These are phyloP conservation scores for Eilema caniola DNA, from an alignment of 2,888 invertebrate genomes.

Conservation along the genomic window DNA sequence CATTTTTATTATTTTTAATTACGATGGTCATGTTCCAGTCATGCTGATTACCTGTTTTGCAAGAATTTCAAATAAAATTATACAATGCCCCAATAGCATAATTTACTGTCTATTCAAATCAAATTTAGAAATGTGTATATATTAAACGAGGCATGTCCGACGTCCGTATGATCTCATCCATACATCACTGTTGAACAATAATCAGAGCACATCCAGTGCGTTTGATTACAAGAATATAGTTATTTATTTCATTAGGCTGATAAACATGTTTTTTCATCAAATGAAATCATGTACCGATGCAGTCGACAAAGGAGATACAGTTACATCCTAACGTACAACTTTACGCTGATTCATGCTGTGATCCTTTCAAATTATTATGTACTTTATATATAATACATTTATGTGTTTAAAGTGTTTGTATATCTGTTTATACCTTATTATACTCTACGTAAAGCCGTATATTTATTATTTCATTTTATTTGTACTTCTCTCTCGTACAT, in stretches of 20 bases:
- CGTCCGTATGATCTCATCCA: background rate
- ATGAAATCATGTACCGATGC: too few relatives aligned
- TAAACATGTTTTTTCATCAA: too few relatives aligned
- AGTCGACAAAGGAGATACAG: too few relatives aligned
- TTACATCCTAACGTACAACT: too few relatives aligned
- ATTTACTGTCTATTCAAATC: background rate
- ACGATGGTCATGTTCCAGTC: background rate
- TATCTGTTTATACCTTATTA: too few relatives aligned
- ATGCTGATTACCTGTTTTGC: constrained; percentile 8
- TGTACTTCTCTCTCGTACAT: too few relatives aligned
- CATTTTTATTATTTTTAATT: constrained; percentile 16
- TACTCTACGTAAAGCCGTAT: too few relatives aligned
- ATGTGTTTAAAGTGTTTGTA: too few relatives aligned
- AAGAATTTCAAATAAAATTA: constrained; percentile 6
- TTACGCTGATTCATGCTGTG: too few relatives aligned
- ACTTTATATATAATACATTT: too few relatives aligned
- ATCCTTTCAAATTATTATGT: too few relatives aligned
- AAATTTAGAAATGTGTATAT: background rate
- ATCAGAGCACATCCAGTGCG: background rate
- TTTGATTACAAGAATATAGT: background rate
- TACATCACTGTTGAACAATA: background rate
- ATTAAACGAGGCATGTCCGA: background rate
- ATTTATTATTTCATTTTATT: too few relatives aligned
- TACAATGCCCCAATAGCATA: background rate
- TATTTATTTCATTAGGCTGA: background rate